phyloP scores from a whole-genome alignment of 1,140 invertebrate genomes.

The Drosophila triauraria region DNA sequence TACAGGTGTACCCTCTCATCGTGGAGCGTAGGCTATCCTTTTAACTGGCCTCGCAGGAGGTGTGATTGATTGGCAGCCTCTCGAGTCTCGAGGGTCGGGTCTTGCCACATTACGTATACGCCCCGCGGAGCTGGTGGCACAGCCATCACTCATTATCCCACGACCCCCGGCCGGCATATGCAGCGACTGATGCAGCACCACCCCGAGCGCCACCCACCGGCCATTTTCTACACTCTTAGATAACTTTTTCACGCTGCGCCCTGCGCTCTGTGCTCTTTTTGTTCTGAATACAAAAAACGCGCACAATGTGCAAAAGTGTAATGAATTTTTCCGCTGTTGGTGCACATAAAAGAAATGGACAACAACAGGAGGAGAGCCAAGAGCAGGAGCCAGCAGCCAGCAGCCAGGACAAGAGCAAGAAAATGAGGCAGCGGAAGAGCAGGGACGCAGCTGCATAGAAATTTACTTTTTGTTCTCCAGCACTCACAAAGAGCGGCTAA shows the following conservation, averaged over 20 bases:
- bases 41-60: slow-evolving; percentile 14
- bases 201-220: slow-evolving; percentile 7
- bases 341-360: slow-evolving; percentile 76
- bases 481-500: slow-evolving; percentile 73
- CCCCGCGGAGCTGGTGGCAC: slow-evolving; percentile 16
- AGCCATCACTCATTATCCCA: slow-evolving; percentile 46
- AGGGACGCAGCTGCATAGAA: slow-evolving; percentile 57
- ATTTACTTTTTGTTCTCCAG: slow-evolving; percentile 65
- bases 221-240: slow-evolving; percentile 54
- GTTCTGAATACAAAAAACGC: slow-evolving; percentile 70
- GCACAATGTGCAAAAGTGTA: slow-evolving; percentile 73
- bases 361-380: slow-evolving; percentile 29
- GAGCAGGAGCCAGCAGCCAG: background rate
- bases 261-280: slow-evolving; percentile 47
- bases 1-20: background rate
- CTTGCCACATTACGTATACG: slow-evolving; percentile 32
- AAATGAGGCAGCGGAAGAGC: slow-evolving; percentile 4
- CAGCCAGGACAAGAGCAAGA: slow-evolving; percentile 32
- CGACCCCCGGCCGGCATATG: slow-evolving; percentile 30
- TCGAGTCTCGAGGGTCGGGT: background rate
- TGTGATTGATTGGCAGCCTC: slow-evolving; percentile 41
- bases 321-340: slow-evolving; percentile 79
- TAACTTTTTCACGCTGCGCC: slow-evolving; percentile 59
- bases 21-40: background rate
- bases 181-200: slow-evolving; percentile 2